phyloP scores from a whole-genome alignment of 2,113 vertebrate genomes.

The Nothobranchius furzeri region DNA sequence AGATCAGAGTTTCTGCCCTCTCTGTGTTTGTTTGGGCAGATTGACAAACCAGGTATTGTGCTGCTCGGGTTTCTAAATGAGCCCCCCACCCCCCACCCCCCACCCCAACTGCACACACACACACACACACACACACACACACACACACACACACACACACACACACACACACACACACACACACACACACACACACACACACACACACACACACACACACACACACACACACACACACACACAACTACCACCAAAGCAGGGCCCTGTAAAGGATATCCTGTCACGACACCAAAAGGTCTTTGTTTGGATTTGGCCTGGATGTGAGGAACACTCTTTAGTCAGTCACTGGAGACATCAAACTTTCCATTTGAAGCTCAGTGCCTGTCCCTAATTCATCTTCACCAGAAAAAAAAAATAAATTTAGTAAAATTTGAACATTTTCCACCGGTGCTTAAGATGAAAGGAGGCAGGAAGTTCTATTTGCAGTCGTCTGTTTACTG shows the following conservation, averaged over 20 bases:
- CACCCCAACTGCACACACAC: background rate
- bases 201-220: no score
- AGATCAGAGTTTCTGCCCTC: constrained; percentile 43
- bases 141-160: no score
- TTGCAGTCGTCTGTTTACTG: constrained; percentile 60
- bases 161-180: no score
- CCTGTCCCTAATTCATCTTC: constrained; percentile 14
- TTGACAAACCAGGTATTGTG: constrained; percentile 66
- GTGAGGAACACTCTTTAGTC: constrained; percentile 44
- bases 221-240: no score
- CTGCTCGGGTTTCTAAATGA: constrained; percentile 46
- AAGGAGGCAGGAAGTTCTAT: constrained; percentile 44
- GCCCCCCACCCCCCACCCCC: no score
- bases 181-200: no score
- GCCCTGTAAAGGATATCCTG: constrained; percentile 65
- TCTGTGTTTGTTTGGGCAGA: constrained; percentile 61
- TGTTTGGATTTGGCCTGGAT: constrained; percentile 58
- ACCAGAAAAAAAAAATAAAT: background rate
- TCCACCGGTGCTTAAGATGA: constrained; percentile 46
- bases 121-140: no score
- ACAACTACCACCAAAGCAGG: constrained; percentile 44
- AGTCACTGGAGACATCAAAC: constrained; percentile 29
- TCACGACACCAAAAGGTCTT: constrained; percentile 68
- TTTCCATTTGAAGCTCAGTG: constrained; percentile 45
- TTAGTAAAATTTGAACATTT: constrained; percentile 49